Evolutionary conservation across 2,797 vertebrate genomes (phyloP).

Genomic region (Onychomys torridus): DNA sequence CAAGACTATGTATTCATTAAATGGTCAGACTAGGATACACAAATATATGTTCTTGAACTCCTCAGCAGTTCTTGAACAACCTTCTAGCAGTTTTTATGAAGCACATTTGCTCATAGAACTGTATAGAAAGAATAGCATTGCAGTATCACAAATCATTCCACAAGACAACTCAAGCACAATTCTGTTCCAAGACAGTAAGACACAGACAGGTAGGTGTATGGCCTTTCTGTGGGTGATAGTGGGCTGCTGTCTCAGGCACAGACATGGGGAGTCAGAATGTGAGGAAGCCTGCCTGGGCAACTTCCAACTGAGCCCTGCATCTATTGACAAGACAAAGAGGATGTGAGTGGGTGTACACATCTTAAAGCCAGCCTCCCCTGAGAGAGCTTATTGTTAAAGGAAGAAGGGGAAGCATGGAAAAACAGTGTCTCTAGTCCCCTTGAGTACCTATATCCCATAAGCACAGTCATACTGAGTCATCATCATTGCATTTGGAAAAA

Average conservation of each 20-base stretch:
- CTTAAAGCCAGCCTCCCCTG: neutral
- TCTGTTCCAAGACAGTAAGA: neutral
- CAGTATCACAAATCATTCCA: neutral
- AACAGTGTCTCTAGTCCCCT: neutral
- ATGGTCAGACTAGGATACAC: neutral
- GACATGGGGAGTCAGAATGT: neutral
- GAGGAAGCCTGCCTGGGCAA: neutral
- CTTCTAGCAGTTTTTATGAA: neutral
- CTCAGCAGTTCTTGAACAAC: too few species aligned
- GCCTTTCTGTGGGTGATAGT: neutral
- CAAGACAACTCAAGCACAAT: neutral
- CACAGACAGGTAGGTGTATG: neutral
- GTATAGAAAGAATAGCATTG: neutral
- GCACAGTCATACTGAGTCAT: neutral
- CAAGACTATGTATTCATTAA: neutral
- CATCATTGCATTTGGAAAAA: neutral
- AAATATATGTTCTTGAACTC: neutral
- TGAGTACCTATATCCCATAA: neutral
- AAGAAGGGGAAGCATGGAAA: neutral
- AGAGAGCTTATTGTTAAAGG: constrained; percentile 12
- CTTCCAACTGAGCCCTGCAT: neutral
- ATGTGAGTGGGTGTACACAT: neutral
- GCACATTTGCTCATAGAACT: neutral
- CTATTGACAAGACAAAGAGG: constrained; percentile 53
- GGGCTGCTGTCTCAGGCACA: neutral